Conservation (phyloP, 2,888 invertebrate genomes). For the Gortyna flavago region DNA sequence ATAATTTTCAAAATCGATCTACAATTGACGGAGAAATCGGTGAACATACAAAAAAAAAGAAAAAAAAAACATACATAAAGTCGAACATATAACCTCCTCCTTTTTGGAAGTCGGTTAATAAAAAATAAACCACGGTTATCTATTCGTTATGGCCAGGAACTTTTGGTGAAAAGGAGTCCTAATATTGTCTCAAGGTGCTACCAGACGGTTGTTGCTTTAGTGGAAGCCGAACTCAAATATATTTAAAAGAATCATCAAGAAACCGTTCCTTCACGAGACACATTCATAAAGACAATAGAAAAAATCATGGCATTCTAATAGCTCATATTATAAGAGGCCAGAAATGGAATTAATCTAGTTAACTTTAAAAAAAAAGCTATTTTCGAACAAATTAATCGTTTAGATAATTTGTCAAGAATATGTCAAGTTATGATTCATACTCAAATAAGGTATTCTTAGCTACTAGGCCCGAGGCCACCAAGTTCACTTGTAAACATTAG, state of each 20-base stretch:
- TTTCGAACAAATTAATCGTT: background rate
- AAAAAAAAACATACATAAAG: no score
- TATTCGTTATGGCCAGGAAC: background rate
- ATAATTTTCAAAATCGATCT: no score
- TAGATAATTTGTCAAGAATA: background rate
- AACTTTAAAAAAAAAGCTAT: background rate
- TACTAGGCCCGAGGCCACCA: background rate
- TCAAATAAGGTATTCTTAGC: background rate
- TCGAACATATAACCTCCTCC: no score
- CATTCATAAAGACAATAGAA: background rate
- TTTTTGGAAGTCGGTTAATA: no score
- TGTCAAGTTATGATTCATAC: background rate
- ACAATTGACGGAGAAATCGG: no score
- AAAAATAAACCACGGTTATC: background rate
- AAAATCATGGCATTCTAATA: background rate
- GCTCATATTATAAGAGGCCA: background rate
- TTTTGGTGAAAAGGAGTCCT: background rate
- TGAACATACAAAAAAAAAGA: no score
- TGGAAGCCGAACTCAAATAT: background rate
- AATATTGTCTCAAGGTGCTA: background rate
- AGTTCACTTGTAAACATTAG: background rate
- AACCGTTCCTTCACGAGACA: background rate
- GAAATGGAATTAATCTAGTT: background rate
- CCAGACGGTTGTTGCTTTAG: background rate
- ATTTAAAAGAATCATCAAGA: background rate